phyloP scores from a whole-genome alignment of 2,888 invertebrate genomes.

The Trachelus troglodyta region DNA sequence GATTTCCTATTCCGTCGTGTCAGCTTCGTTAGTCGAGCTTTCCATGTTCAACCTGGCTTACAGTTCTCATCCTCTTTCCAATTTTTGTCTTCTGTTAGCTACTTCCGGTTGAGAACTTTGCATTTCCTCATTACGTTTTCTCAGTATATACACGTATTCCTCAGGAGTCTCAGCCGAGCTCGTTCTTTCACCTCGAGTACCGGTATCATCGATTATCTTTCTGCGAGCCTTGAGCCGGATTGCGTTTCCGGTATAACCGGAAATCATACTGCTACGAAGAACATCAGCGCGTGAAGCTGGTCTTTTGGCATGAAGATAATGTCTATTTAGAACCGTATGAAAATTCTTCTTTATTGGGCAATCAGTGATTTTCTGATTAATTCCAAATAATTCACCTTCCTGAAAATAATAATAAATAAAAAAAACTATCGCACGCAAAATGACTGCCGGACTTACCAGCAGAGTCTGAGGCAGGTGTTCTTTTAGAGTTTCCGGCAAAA shows the following conservation, averaged over 20 bases:
- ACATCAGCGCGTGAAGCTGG: conserved; percentile 72
- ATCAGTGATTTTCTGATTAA: conserved; percentile 81
- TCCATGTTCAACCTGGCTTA: neutral
- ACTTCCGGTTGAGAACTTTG: neutral
- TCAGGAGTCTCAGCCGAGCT: conserved; percentile 5
- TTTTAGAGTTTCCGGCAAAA: conserved; percentile 84
- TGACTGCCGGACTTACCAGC: neutral
- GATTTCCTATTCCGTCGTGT: no score
- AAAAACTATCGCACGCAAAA: neutral
- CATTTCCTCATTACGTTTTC: conserved; percentile 20
- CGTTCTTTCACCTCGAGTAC: neutral
- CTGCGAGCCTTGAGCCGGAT: conserved; percentile 36
- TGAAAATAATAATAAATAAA: conserved; percentile 38
- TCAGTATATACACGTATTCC: conserved; percentile 14
- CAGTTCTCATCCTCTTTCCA: neutral
- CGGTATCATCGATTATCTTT: conserved; percentile 7
- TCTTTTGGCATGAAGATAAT: conserved; percentile 65
- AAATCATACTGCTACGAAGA: conserved; percentile 68
- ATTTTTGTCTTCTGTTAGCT: neutral
- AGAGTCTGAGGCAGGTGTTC: conserved; percentile 76
- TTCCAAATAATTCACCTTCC: conserved; percentile 86
- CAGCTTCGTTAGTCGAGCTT: neutral
- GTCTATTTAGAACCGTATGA: conserved; percentile 22
- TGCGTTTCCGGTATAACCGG: conserved; percentile 66
- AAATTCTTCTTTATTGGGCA: conserved; percentile 72